Conservation (phyloP, 2,113 vertebrate genomes). For the Osmerus mordax region DNA sequence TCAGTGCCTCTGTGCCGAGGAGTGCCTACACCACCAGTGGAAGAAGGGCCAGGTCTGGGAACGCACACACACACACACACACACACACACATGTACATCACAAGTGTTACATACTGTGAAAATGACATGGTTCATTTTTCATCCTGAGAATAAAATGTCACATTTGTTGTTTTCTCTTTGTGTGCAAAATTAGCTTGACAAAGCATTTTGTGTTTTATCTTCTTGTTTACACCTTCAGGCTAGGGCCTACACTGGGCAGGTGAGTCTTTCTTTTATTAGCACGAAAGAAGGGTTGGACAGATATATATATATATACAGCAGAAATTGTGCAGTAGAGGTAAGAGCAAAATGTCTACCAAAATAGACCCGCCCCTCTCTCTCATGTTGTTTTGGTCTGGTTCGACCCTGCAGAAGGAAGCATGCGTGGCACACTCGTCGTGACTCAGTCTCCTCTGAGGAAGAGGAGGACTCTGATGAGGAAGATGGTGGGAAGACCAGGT, state of each 20-base stretch:
- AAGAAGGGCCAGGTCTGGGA: slow-evolving; percentile 70
- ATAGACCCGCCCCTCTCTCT: neutral
- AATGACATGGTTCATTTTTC: too few relatives aligned
- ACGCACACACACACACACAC: neutral
- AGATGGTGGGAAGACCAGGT: slow-evolving; percentile 20
- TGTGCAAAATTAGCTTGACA: too few relatives aligned
- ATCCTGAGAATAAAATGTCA: neutral
- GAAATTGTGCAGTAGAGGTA: too few relatives aligned
- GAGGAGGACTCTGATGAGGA: slow-evolving; percentile 30
- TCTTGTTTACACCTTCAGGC: neutral
- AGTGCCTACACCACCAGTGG: slow-evolving; percentile 64
- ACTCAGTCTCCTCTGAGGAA: slow-evolving; percentile 9
- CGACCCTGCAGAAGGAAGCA: neutral
- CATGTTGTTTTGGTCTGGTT: neutral
- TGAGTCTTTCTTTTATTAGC: neutral
- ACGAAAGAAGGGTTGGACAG: too few relatives aligned
- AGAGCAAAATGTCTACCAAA: too few relatives aligned
- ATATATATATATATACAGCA: too few relatives aligned
- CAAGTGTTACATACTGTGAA: neutral
- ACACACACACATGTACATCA: neutral
- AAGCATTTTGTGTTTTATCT: neutral
- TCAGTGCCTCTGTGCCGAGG: slow-evolving; percentile 63
- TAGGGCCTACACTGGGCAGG: neutral
- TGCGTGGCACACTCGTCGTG: neutral
- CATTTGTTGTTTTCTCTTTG: neutral